Percentiles rank a stretch among this genome's conserved stretches.
These are phyloP conservation scores for Protobothrops mucrosquamatus DNA, from an alignment of 2,113 vertebrate species.

Conservation along the genomic window DNA sequence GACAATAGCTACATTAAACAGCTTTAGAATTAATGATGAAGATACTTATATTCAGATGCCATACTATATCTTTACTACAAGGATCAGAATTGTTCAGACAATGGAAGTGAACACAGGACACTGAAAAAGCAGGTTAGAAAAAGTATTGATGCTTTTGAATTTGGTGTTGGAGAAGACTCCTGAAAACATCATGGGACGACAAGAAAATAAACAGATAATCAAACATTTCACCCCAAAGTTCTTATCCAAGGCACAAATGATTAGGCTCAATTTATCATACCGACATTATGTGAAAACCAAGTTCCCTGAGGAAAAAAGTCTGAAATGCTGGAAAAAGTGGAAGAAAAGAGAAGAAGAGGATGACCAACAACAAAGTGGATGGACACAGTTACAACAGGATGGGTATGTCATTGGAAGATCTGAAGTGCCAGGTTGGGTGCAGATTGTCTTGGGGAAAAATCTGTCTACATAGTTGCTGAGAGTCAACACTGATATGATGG, in stretches of 20 bases:
- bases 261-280: not conserved
- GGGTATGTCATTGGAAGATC: not conserved
- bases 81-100: not conserved
- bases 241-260: not conserved
- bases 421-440: not conserved
- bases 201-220: not conserved
- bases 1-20: not conserved
- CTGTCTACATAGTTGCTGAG: not conserved
- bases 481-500: not conserved
- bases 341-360: not conserved
- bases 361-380: not conserved
- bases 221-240: not conserved
- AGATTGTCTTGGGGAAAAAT: not conserved
- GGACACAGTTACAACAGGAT: not conserved
- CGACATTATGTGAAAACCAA: not conserved
- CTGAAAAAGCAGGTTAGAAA: not conserved
- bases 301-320: not conserved
- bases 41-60: not conserved
- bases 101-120: not conserved
- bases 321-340: not conserved
- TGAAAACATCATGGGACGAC: not conserved
- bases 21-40: not conserved
- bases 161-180: not conserved
- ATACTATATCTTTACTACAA: not conserved
- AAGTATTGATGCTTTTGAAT: not conserved